Conservation (phyloP, 2,888 invertebrate species). For the Eristalinus sepulchralis region DNA sequence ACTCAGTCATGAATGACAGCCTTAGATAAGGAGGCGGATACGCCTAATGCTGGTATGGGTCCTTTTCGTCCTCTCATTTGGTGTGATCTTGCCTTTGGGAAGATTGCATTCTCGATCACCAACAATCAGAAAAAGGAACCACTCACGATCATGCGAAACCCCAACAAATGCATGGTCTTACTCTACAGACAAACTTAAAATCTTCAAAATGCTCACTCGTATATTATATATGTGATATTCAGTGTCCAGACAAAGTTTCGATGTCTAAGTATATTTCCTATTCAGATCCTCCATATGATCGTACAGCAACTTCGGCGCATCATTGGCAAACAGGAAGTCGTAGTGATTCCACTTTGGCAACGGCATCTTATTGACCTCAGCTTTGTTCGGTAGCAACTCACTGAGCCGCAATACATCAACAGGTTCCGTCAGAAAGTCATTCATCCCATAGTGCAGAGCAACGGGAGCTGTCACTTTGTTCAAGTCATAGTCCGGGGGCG, state of each 20-base stretch:
- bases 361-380: slow-evolving; percentile 42
- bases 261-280: slow-evolving; percentile 38
- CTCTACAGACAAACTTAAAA: not conserved
- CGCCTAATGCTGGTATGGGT: too few relatives aligned
- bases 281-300: slow-evolving; percentile 73
- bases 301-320: slow-evolving; percentile 71
- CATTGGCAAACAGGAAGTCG: slow-evolving; percentile 74
- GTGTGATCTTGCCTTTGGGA: too few relatives aligned
- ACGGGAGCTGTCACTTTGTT: slow-evolving; percentile 79
- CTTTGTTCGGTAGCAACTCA: slow-evolving; percentile 74
- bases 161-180: too few relatives aligned
- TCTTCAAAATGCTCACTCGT: not conserved
- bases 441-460: slow-evolving; percentile 81
- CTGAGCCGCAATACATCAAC: slow-evolving; percentile 74
- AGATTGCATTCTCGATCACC: too few relatives aligned
- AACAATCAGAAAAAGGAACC: too few relatives aligned
- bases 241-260: not conserved
- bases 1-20: too few relatives aligned
- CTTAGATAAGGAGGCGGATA: too few relatives aligned
- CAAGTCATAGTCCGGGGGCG: slow-evolving; percentile 81
- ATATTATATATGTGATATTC: not conserved
- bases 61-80: too few relatives aligned
- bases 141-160: too few relatives aligned
- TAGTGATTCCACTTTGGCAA: slow-evolving; percentile 75
- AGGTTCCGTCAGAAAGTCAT: slow-evolving; percentile 83